phyloP scores from a whole-genome alignment of 2,888 invertebrate genomes.

The Tuta absoluta region DNA sequence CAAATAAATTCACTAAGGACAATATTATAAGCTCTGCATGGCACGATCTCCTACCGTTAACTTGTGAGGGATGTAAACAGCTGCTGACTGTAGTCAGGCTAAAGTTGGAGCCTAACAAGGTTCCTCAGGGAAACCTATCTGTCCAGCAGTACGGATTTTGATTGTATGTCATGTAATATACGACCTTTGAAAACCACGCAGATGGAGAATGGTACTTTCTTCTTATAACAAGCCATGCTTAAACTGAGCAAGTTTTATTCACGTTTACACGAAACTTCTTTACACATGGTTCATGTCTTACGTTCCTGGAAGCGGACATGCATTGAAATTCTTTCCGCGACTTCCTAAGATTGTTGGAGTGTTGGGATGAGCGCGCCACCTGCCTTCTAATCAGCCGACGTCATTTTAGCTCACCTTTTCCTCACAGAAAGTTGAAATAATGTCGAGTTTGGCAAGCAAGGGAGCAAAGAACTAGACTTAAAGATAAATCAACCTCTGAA shows the following conservation, averaged over 20 bases:
- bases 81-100: too few species aligned
- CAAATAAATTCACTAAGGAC: too few species aligned
- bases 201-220: not conserved
- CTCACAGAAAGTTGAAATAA: not conserved
- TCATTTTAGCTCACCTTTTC: not conserved
- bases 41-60: too few species aligned
- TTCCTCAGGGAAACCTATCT: too few species aligned
- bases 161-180: too few species aligned
- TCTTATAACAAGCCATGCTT: not conserved
- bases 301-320: too few species aligned
- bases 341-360: constrained; percentile 7
- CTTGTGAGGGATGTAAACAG: too few species aligned
- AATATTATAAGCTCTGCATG: too few species aligned
- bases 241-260: too few species aligned
- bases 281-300: not conserved
- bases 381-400: constrained; percentile 1
- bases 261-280: not conserved
- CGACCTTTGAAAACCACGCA: not conserved
- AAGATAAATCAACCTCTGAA: not conserved
- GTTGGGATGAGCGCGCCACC: not conserved
- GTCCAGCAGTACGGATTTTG: too few species aligned
- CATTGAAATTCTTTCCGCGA: constrained; percentile 3
- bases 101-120: too few species aligned
- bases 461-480: not conserved
- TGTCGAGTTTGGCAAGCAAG: not conserved